Evolutionary conservation across 2,113 vertebrate genomes (phyloP), one percentile per base, ranked within the genome.

Genomic region (Centropus bengalensis): DNA sequence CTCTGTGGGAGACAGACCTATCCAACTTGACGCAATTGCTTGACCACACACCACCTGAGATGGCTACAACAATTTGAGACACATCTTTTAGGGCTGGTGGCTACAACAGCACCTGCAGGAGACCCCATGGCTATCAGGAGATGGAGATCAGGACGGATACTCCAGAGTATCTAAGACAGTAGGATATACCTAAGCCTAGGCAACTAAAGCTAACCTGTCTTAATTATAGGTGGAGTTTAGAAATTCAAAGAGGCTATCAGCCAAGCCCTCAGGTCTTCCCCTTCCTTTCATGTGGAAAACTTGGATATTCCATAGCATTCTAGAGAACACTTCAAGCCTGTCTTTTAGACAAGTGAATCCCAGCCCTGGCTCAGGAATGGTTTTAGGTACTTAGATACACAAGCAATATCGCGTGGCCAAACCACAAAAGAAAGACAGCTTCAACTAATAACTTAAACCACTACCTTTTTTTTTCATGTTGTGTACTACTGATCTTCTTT

Each of bases 401-500:
- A 71, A 73, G 58, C 13, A 79, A 1, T 52, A 86, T 40, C 58
- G 40, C 18, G 33, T 3, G 38, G 32, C 23, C 70, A 74, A 96
- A 91, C 0, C 10, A 68, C 44, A 78, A 66, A 73, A 59, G 15
- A 18, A 4, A 85, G 24, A 8, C n/a, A 80, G 51, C 63, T 75
- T 52, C 69, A 55, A 62, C 30, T 71, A 47, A 30, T 6, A 52
- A 51, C 12, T 67, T 52, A 71, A 77, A 56, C 1, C 3, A 21
- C 23, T 15, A 17, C 10, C 2, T 45, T 10, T 70, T 27, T 27
- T 49, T 55, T 38, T 15, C 4, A 8, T 47, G 40, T 62, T 51
- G 24, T 45, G 24, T 85, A 51, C 84, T 91, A 51, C 78, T 74
- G 51, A 80, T 89, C 74, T 86, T 78, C 54, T 90, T 93, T 89